Conservation (phyloP, 2,888 invertebrate genomes). For the Polylopha cassiicola region DNA sequence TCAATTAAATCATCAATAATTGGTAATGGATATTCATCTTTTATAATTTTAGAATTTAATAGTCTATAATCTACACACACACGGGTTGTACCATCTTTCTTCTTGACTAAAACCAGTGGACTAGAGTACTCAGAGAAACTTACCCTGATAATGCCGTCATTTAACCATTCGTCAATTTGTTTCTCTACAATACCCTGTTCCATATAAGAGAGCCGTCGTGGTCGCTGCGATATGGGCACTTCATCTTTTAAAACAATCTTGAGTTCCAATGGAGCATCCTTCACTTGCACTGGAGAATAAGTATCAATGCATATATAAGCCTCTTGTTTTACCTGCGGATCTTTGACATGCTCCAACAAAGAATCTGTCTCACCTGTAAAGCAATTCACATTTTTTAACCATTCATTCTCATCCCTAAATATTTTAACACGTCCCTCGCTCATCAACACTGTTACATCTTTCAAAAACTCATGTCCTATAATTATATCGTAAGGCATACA, state of each 20-base stretch:
- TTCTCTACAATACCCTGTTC: constrained; percentile 6
- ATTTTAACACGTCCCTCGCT: constrained; percentile 6
- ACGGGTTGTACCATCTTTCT: constrained; percentile 21
- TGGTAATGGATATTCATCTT: constrained; percentile 40
- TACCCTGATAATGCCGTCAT: constrained; percentile 14
- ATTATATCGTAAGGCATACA: constrained; percentile 18
- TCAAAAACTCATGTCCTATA: constrained; percentile 19
- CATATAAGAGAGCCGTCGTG: constrained; percentile 1
- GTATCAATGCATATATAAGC: no score
- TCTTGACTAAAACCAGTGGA: constrained; percentile 23
- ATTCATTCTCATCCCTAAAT: constrained; percentile 4
- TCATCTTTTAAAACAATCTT: constrained; percentile 8
- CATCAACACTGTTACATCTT: constrained; percentile 6
- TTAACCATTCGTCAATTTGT: constrained; percentile 17
- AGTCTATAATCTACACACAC: constrained; percentile 44
- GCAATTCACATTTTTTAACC: constrained; percentile 2
- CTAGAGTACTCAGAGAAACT: constrained; percentile 27
- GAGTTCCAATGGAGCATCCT: constrained; percentile 10
- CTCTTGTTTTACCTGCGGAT: not conserved
- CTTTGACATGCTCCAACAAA: no score
- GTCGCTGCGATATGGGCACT: constrained; percentile 7
- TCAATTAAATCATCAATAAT: constrained; percentile 40
- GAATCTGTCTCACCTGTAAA: not conserved
- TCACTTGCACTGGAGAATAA: constrained; percentile 1
- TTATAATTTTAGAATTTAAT: constrained; percentile 38